Conservation (phyloP, 1,140 invertebrate species). For the Melitaea cinxia region DNA sequence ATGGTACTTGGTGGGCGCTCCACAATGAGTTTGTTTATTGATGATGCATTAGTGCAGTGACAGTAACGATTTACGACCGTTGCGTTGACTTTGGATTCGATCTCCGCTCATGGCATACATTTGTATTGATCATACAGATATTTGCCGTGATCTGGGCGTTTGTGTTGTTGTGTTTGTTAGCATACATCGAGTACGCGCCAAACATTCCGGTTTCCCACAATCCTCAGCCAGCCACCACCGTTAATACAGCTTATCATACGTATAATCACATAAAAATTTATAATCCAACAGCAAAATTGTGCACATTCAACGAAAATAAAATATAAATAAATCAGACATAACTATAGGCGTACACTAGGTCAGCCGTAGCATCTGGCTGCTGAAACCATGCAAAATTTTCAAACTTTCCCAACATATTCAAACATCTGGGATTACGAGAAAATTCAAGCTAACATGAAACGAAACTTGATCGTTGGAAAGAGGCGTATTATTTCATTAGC, state of each 20-base stretch:
- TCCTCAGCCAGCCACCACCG: no score
- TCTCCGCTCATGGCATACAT: no score
- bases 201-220: no score
- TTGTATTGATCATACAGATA: no score
- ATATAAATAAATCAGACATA: background rate
- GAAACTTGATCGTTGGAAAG: constrained; percentile 12
- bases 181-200: no score
- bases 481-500: constrained; percentile 13
- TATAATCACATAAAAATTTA: no score
- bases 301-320: background rate
- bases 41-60: constrained; percentile 1
- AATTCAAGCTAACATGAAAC: constrained; percentile 8
- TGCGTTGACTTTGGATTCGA: no score
- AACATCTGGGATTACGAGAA: constrained; percentile 14
- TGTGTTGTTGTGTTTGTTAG: no score
- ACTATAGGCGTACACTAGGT: background rate
- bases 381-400: constrained; percentile 5
- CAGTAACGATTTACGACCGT: no score
- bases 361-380: background rate
- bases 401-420: constrained; percentile 6
- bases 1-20: background rate
- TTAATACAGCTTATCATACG: no score
- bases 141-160: no score
- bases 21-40: background rate
- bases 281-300: no score